A percentile compares a stretch with the other conserved stretches of the same genome.
These are phyloP conservation scores for Busseola fusca DNA, from an alignment of 2,888 invertebrate species.

Conservation along the genomic window DNA sequence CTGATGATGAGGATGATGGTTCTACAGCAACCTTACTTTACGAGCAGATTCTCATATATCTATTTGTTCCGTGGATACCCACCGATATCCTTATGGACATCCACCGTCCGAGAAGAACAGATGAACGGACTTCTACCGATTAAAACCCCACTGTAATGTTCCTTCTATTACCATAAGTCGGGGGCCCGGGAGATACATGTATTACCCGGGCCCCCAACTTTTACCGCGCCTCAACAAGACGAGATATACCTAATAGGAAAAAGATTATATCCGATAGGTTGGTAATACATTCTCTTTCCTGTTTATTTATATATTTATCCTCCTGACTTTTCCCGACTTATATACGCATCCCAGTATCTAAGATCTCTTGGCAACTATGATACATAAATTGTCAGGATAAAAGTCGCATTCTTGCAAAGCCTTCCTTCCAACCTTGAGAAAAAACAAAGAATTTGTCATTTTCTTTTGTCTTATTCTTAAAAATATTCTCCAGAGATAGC, in stretches of 20 bases:
- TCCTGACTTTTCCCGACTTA: background rate
- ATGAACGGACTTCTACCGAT: too few relatives aligned
- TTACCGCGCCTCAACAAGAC: too few relatives aligned
- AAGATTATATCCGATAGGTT: background rate
- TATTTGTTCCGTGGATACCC: too few relatives aligned
- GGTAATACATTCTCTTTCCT: background rate
- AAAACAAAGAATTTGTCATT: conserved; percentile 12
- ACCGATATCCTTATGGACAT: too few relatives aligned
- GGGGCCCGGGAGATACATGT: too few relatives aligned
- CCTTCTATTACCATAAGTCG: too few relatives aligned
- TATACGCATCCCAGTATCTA: conserved; percentile 17
- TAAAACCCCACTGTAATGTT: too few relatives aligned
- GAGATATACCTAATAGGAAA: background rate
- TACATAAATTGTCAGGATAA: conserved; percentile 22
- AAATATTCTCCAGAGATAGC: conserved; percentile 19
- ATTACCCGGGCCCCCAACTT: too few relatives aligned
- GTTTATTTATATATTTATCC: background rate
- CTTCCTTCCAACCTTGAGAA: conserved; percentile 19
- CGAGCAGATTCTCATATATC: background rate
- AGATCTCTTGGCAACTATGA: conserved; percentile 35
- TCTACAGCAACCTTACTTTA: background rate
- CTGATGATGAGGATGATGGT: too few relatives aligned
- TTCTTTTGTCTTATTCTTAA: conserved; percentile 28
- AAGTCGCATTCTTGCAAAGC: conserved; percentile 1
- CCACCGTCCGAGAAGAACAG: too few relatives aligned